These are phyloP conservation scores for Bubalus kerabau DNA, from an alignment of 2,113 vertebrate species.

Conservation along the genomic window DNA sequence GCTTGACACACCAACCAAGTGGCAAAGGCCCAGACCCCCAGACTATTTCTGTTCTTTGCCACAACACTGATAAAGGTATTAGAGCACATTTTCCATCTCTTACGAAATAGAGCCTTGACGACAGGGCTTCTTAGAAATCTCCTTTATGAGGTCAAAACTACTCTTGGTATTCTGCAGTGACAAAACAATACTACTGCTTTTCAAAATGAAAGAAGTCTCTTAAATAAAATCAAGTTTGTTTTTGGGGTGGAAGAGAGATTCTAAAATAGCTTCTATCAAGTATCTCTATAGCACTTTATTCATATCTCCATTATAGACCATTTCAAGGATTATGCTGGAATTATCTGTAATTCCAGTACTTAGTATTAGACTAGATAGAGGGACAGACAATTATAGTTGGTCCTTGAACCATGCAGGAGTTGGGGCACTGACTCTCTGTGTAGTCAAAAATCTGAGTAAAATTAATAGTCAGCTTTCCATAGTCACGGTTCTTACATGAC, in stretches of 20 bases:
- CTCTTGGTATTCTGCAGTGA: background rate
- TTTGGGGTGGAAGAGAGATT: background rate
- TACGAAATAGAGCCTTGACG: background rate
- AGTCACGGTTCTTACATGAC: background rate
- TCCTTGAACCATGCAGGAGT: background rate
- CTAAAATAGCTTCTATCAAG: background rate
- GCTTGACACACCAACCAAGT: background rate
- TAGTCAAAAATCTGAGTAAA: background rate
- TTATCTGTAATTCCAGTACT: background rate
- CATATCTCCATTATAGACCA: background rate
- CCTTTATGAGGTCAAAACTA: background rate
- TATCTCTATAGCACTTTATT: background rate
- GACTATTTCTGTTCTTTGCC: background rate
- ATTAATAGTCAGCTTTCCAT: background rate
- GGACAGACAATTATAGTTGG: background rate
- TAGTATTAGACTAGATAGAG: background rate
- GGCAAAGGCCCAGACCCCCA: background rate
- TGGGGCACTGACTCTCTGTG: background rate
- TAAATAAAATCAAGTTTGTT: slow-evolving; percentile 6
- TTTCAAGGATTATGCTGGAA: background rate
- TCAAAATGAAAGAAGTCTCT: background rate
- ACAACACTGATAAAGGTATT: background rate
- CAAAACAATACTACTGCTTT: background rate
- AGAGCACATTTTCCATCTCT: background rate
- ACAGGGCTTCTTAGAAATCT: background rate